Evolutionary conservation across 2,797 vertebrate genomes (phyloP).

Genomic region (Brotogeris chrysoptera): DNA sequence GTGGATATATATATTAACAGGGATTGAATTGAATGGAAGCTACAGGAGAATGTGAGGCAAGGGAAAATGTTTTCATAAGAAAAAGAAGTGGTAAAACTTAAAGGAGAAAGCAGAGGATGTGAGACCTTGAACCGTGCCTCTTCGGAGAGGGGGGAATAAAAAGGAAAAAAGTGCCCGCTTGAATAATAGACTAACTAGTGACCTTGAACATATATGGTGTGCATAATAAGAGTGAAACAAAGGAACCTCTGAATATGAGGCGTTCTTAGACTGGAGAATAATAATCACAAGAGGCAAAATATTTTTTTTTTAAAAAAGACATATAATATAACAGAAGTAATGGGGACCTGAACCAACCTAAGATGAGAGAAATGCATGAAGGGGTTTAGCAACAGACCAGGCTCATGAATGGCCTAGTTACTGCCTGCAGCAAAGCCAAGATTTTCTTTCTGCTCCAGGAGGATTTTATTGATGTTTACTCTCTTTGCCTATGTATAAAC

Average conservation of each 20-base stretch:
- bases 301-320: neutral
- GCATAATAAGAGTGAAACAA: conserved; percentile 78
- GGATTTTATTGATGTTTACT: neutral
- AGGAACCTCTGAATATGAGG: conserved; percentile 56
- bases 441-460: neutral
- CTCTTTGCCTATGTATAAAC: neutral
- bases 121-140: conserved; percentile 78
- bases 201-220: conserved; percentile 78
- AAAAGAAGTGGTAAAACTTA: conserved; percentile 77
- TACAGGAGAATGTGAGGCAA: conserved; percentile 58
- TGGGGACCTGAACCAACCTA: conserved; percentile 38
- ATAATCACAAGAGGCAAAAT: conserved; percentile 71
- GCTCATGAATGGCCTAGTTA: neutral
- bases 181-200: conserved; percentile 76
- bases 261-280: conserved; percentile 73
- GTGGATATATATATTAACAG: conserved; percentile 40
- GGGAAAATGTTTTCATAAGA: conserved; percentile 73
- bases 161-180: conserved; percentile 62
- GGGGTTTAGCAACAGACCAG: conserved; percentile 43
- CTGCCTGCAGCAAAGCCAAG: neutral
- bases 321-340: conserved; percentile 57
- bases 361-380: conserved; percentile 45
- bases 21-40: conserved; percentile 55
- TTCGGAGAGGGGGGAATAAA: conserved; percentile 50
- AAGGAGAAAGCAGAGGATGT: conserved; percentile 60